Percentiles rank a stretch among this genome's conserved stretches.
These are phyloP conservation scores for Crotalus helleri DNA, from an alignment of 2,113 vertebrate species.

Conservation along the genomic window DNA sequence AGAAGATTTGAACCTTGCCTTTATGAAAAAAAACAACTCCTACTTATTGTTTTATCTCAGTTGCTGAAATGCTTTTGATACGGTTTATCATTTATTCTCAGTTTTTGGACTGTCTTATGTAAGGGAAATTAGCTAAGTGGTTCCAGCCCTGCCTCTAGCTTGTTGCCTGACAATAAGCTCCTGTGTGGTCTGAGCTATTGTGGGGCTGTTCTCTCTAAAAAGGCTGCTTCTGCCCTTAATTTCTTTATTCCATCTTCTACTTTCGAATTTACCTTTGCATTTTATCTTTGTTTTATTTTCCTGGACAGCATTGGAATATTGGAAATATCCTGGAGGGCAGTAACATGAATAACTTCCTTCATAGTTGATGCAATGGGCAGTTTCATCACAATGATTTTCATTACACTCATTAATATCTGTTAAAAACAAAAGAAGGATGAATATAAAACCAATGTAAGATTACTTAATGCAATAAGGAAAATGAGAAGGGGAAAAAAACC, in stretches of 20 bases:
- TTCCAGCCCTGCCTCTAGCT: not conserved
- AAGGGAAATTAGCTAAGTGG: not conserved
- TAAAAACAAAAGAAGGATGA: not conserved
- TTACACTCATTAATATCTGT: conserved; percentile 9
- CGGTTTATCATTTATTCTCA: not conserved
- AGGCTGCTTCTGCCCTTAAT: not conserved
- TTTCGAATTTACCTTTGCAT: conserved; percentile 13
- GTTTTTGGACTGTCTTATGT: not conserved
- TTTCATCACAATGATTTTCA: not conserved
- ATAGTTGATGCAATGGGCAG: fast-evolving
- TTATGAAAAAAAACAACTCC: not conserved
- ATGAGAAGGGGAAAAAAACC: not conserved
- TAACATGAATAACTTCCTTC: not conserved
- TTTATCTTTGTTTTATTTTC: not conserved
- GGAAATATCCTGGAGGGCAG: not conserved
- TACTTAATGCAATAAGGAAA: not conserved
- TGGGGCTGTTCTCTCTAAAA: not conserved
- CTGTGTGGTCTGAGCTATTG: not conserved
- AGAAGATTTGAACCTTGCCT: not conserved
- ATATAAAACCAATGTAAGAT: not conserved
- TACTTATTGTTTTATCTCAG: not conserved
- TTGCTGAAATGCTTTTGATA: not conserved
- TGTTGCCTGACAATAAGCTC: not conserved
- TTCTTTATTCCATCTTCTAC: not conserved
- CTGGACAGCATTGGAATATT: not conserved